Percentiles rank a stretch among this genome's conserved stretches.
These are phyloP conservation scores for Electrona antarctica DNA, from an alignment of 2,113 vertebrate genomes.

Conservation along the genomic window DNA sequence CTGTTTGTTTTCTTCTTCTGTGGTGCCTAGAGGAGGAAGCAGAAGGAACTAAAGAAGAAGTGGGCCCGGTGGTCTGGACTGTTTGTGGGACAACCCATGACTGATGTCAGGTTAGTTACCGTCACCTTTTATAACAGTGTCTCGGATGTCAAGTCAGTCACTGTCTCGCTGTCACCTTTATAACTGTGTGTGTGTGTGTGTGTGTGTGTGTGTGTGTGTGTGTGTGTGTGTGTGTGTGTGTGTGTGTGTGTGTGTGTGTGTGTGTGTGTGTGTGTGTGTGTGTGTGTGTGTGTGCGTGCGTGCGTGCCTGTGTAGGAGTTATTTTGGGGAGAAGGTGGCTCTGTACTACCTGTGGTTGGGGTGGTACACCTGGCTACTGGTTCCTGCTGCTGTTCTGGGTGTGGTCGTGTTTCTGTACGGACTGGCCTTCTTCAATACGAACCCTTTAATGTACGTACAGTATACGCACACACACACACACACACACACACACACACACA, in stretches of 20 bases:
- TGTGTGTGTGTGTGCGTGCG: background rate
- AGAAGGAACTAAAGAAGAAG: slow-evolving; percentile 51
- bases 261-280: slow-evolving; percentile 4
- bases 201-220: slow-evolving; percentile 2
- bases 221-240: slow-evolving; percentile 1
- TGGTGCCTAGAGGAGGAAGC: slow-evolving; percentile 55
- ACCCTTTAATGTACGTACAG: slow-evolving; percentile 86
- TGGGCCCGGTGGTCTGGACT: slow-evolving; percentile 85
- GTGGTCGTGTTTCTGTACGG: slow-evolving; percentile 82
- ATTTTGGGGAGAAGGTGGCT: slow-evolving; percentile 94
- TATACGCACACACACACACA: too few species aligned
- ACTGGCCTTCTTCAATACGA: slow-evolving; percentile 80
- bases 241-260: background rate
- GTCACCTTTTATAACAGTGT: background rate
- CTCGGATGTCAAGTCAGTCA: too few species aligned
- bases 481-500: too few species aligned
- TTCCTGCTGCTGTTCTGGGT: slow-evolving; percentile 78
- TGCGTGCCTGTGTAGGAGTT: slow-evolving; percentile 82
- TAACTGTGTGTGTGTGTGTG: background rate
- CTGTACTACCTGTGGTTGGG: slow-evolving; percentile 93
- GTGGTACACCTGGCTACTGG: slow-evolving; percentile 89
- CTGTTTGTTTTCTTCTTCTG: background rate
- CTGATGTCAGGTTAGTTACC: slow-evolving; percentile 78
- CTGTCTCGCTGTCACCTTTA: background rate
- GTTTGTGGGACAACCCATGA: slow-evolving; percentile 72